phyloP scores from a whole-genome alignment of 2,113 vertebrate species.

The Leucopternis melanops region DNA sequence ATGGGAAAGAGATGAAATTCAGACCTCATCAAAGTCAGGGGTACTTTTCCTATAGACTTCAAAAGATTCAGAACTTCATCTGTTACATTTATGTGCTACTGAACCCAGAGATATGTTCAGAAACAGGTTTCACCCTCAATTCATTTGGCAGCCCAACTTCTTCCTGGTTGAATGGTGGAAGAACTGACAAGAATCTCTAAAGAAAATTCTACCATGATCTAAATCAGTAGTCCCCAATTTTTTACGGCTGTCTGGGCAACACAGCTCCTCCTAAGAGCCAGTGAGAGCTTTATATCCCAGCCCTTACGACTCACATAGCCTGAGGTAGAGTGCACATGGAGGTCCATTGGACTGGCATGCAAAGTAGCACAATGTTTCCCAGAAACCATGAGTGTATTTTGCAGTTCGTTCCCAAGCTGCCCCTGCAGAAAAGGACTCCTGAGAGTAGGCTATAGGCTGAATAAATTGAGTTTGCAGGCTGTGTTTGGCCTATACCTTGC shows the following conservation, averaged over 20 bases:
- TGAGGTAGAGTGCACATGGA: neutral
- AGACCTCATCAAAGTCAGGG: slow-evolving; percentile 45
- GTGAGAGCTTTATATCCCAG: neutral
- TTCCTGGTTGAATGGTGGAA: slow-evolving; percentile 37
- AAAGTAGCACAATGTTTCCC: neutral
- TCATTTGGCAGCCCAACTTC: slow-evolving; percentile 19
- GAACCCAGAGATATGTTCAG: neutral
- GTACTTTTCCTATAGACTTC: slow-evolving; percentile 44
- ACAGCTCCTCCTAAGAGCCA: neutral
- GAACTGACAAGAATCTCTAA: slow-evolving; percentile 32
- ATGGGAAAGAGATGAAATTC: slow-evolving; percentile 39
- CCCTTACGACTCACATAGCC: neutral
- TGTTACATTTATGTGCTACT: slow-evolving; percentile 11
- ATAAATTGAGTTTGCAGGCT: neutral
- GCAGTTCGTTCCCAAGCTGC: neutral
- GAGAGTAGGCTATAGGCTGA: neutral
- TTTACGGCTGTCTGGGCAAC: neutral
- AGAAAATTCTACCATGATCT: slow-evolving; percentile 1
- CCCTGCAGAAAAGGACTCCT: neutral
- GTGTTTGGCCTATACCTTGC: neutral
- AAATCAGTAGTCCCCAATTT: neutral
- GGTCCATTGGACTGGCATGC: neutral
- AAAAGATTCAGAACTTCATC: slow-evolving; percentile 24
- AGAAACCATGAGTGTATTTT: neutral
- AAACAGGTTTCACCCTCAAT: slow-evolving; percentile 40